These are phyloP conservation scores for Chelon auratus DNA, from an alignment of 2,797 vertebrate species.

Conservation along the genomic window DNA sequence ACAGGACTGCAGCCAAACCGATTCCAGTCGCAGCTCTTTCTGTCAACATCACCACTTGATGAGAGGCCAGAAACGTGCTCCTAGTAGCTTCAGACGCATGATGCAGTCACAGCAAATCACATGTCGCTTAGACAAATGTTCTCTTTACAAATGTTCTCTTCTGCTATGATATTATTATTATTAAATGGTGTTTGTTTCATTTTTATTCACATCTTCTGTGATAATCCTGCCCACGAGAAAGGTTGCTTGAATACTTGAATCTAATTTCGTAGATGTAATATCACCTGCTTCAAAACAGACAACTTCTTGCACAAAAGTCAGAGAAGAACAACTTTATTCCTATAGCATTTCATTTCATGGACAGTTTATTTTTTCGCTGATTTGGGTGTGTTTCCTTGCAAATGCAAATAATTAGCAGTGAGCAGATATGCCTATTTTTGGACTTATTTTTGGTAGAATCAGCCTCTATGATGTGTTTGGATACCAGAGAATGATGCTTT, in stretches of 20 bases:
- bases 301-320: no score
- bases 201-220: background rate
- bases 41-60: slow-evolving; percentile 61
- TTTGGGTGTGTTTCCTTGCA: no score
- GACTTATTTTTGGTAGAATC: slow-evolving; percentile 3
- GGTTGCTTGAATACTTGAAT: no score
- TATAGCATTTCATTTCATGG: no score
- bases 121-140: slow-evolving; percentile 17
- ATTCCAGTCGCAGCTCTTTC: slow-evolving; percentile 48
- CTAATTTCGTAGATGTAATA: no score
- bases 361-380: no score
- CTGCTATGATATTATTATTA: background rate
- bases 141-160: slow-evolving; percentile 5
- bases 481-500: slow-evolving; percentile 9
- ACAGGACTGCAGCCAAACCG: slow-evolving; percentile 55
- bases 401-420: background rate
- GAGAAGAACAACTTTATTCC: no score
- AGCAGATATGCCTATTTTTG: background rate
- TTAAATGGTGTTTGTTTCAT: background rate
- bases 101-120: slow-evolving; percentile 27
- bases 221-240: no score
- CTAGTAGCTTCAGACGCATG: slow-evolving; percentile 12
- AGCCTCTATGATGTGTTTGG: slow-evolving; percentile 9
- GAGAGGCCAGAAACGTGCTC: slow-evolving; percentile 58
- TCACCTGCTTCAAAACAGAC: no score